Conservation (phyloP, 2,113 vertebrate genomes). For the Neotoma lepida region DNA sequence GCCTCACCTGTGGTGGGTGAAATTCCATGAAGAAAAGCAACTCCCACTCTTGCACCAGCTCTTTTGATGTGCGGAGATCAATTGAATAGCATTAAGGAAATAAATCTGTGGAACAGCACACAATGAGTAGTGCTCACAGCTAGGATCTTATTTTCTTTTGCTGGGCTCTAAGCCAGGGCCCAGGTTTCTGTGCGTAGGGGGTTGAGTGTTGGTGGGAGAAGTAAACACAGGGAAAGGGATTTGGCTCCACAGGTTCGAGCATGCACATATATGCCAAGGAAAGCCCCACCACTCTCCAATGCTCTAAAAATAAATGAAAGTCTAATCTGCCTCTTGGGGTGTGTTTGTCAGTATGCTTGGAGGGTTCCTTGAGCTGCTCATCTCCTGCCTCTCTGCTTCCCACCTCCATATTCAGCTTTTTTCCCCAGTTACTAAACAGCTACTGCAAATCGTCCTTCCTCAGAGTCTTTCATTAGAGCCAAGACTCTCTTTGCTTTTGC, state of each 20-base stretch:
- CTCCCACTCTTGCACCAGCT: not conserved
- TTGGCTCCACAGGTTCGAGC: not conserved
- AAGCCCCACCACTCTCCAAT: not conserved
- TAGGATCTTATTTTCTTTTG: constrained; percentile 44
- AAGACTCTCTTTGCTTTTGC: not conserved
- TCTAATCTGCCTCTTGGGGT: not conserved
- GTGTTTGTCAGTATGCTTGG: not conserved
- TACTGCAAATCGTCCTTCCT: constrained; percentile 25
- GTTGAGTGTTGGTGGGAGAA: not conserved
- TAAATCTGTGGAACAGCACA: not conserved
- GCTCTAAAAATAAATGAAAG: not conserved
- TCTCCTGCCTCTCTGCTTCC: constrained; percentile 10
- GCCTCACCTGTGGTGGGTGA: not conserved
- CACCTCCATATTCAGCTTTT: not conserved
- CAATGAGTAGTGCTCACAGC: constrained; percentile 7
- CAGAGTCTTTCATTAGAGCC: not conserved
- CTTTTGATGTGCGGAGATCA: constrained; percentile 23
- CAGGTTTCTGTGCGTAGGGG: not conserved
- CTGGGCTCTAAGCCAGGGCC: constrained; percentile 42
- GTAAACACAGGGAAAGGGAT: not conserved
- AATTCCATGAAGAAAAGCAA: constrained; percentile 38
- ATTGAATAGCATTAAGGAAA: constrained; percentile 45
- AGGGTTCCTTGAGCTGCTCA: not conserved
- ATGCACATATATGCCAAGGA: not conserved
- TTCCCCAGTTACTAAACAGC: not conserved